A percentile compares a stretch with the other conserved stretches of the same genome.
Conservation (phyloP, 2,797 vertebrate species). For the Eremophila alpestris region DNA sequence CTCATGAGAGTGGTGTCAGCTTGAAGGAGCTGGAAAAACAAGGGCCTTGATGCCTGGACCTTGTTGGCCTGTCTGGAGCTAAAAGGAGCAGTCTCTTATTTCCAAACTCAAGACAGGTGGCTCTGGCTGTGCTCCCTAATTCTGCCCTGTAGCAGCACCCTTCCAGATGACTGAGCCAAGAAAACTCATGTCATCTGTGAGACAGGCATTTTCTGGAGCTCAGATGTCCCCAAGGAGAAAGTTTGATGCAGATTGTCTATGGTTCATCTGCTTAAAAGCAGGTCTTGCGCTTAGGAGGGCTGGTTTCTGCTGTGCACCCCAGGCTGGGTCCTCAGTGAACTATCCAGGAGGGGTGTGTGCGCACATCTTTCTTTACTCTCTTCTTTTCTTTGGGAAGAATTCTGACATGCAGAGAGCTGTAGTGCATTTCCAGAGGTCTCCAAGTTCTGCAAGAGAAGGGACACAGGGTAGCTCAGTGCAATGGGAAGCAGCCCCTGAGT, state of each 20-base stretch:
- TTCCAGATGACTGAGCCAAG: neutral
- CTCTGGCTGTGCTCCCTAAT: neutral
- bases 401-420: neutral
- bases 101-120: accelerated
- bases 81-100: neutral
- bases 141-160: neutral
- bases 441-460: neutral
- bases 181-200: neutral
- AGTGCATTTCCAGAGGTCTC: neutral
- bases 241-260: neutral
- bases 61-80: neutral
- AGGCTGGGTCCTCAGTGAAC: neutral
- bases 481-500: neutral
- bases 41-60: neutral
- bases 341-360: neutral
- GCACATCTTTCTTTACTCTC: accelerated
- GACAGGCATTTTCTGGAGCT: neutral
- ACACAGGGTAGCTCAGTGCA: too few species aligned
- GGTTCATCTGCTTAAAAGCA: neutral
- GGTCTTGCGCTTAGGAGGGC: neutral
- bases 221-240: neutral
- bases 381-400: neutral
- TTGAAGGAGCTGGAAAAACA: neutral
- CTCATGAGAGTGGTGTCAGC: neutral
- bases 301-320: neutral